Evolutionary conservation across 1,140 invertebrate species (phyloP).

Genomic region (Meloidogyne floridensis): DNA sequence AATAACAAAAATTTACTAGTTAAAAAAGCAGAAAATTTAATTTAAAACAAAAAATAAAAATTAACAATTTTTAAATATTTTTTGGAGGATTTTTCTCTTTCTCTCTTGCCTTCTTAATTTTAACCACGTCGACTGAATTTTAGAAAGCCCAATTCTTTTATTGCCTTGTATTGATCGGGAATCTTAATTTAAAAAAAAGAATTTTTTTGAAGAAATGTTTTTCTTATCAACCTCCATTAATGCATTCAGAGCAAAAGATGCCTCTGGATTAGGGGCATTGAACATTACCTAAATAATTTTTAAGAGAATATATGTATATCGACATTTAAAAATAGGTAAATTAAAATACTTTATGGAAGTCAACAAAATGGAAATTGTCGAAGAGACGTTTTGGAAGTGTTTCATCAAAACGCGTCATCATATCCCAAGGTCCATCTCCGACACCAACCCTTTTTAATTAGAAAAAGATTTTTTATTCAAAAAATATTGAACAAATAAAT

Average conservation of each 20-base stretch:
- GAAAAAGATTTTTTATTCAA: background rate
- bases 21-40: background rate
- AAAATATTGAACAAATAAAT: background rate
- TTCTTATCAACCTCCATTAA: slow-evolving; percentile 67
- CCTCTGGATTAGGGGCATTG: slow-evolving; percentile 68
- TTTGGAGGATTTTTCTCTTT: background rate
- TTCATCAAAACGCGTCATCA: slow-evolving; percentile 71
- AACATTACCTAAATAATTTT: slow-evolving; percentile 60
- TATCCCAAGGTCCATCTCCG: slow-evolving; percentile 71
- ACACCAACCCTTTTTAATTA: slow-evolving; percentile 68
- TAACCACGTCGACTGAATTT: slow-evolving; percentile 59
- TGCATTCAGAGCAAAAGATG: slow-evolving; percentile 68
- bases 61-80: background rate
- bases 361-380: slow-evolving; percentile 72
- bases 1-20: background rate
- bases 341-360: slow-evolving; percentile 67
- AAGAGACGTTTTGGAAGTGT: slow-evolving; percentile 69
- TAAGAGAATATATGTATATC: background rate
- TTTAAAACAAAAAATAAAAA: slow-evolving; percentile 23
- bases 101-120: background rate
- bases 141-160: slow-evolving; percentile 65
- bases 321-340: background rate
- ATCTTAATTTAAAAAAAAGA: slow-evolving; percentile 51
- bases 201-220: background rate
- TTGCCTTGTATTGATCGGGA: slow-evolving; percentile 70